Base-by-base conservation (phyloP, 1,140 invertebrate species). In the Lepidurus apus region DNA sequence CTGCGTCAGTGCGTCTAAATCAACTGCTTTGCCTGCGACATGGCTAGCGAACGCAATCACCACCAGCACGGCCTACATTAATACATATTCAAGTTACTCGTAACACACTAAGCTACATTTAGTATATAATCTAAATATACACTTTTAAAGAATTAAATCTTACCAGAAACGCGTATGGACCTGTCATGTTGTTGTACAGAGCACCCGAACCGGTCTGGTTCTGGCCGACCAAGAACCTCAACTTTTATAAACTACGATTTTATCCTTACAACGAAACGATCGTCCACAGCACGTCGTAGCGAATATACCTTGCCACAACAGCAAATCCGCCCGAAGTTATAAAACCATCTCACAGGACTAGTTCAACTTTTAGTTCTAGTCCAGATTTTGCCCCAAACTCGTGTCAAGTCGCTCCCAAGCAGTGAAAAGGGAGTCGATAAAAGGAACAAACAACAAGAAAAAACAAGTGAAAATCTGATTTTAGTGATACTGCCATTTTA, bases 151-250 rank as follows among this genome's bases (percentile, higher is more conserved):
- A 43, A 45, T 21, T n/a, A 74, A 7, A 6, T 13, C 42, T 45
- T 43, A 45, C 11, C 10, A n/a, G 21, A 21, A 13, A 11, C 17
- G 17, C 5, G 1, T n/a, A 9, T 77, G 5, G 17, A 44, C 34
- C 65, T 10, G 34, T 7, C 43, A 44, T 76, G 45, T 53, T 65
- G 43, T 17, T 53, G 8, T 42, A 53, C 43, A 47, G 45, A 53
- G 65, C 44, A n/a, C 42, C 34, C 65, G 45, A 7, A 47, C 8
- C 44, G 13, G 65, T 47, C 76, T 77, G 45, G 76, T 34, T 77
- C 4, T 4, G 24, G 34, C 43, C 43, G n/a, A 6, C n/a, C 42
- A 77, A 53, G n/a, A 42, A 26, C 24, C 8, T 17, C 53, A 9
- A 9, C 13, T 65, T 65, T 9, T 65, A 65, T 65, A 13, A n/a